Evolutionary conservation across 2,113 vertebrate species (phyloP), one percentile per base, ranked within the genome.

Genomic region (Entomyzon cyanotis): DNA sequence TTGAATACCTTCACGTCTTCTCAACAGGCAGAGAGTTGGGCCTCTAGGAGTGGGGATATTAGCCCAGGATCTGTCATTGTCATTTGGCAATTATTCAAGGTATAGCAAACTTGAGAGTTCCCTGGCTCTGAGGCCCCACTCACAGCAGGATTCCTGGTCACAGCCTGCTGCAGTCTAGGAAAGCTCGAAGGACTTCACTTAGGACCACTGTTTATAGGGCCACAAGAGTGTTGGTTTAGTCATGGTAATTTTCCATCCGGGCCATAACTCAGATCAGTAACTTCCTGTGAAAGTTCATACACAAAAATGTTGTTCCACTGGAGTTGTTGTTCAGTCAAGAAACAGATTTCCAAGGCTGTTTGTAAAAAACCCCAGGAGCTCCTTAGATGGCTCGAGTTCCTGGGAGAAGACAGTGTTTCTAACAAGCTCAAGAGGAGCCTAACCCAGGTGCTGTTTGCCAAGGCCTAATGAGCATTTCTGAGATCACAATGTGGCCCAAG

Each of bases 1-100:
- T 17, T 56, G 31, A 14, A 58, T 28, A 50, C 7, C 12, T 65
- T 65, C 39, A 24, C 30, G 22, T 53, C 24, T n/a, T 52, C 62
- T 47, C n/a, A 53, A n/a, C 19, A 41, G 30, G 7, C 23, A 60
- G 47, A 60, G 20, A 24, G 13, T 35, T 60, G 24, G n/a, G 39
- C 28, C n/a, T 53, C 0, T 0, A 60, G n/a, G 30, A 60, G 20
- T 46, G 24, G 23, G 2, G 1, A 1, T 46, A 10, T 46, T 20
- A 60, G 9, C 16, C n/a, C 31, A 60, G 24, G 24, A 60, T 68
- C 9, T 0, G 0, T 20, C 33, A 28, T 5, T 2, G 0, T 24
- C 11, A 53, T 41, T 41, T 33, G 46, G 19, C n/a, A 13, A 8
- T n/a, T 59, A n/a, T 25, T 49, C 46, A 82, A 25, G 15, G 6